These are phyloP conservation scores for Diadema setosum DNA, from an alignment of 35 echinoderm and acorn worm species.

Conservation along the genomic window DNA sequence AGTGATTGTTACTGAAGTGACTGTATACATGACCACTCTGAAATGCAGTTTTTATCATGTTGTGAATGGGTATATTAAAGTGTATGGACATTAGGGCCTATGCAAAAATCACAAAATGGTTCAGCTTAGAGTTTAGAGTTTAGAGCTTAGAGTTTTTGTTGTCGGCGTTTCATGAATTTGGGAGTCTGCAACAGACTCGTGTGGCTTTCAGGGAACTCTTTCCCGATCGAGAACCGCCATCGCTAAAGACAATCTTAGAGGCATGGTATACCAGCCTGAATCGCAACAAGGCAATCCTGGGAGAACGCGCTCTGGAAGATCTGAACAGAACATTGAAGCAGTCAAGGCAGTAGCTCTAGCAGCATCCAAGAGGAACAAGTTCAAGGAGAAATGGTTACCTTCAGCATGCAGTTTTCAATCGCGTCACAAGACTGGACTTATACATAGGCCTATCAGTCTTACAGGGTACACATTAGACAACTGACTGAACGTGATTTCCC, in stretches of 20 bases:
- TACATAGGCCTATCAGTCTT: neutral
- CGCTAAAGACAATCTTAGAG: too few relatives aligned
- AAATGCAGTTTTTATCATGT: too few relatives aligned
- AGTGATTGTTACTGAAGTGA: too few relatives aligned
- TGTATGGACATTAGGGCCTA: neutral
- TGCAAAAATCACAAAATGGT: too few relatives aligned
- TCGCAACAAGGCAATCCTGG: neutral
- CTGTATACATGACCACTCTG: too few relatives aligned
- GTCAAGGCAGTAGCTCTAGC: too few relatives aligned
- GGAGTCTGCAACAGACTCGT: too few relatives aligned
- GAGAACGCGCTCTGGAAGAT: neutral
- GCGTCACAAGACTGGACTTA: neutral
- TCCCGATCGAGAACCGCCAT: too few relatives aligned
- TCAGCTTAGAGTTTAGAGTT: too few relatives aligned
- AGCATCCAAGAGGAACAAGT: neutral
- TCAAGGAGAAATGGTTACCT: neutral
- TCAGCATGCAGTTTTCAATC: neutral
- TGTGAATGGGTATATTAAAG: neutral
- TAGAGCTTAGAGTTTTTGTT: too few relatives aligned
- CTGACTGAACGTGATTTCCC: neutral
- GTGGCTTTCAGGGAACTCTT: too few relatives aligned
- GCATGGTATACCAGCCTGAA: neutral
- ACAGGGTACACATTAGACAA: neutral
- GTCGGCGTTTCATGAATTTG: too few relatives aligned
- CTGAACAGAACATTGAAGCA: neutral